These are phyloP conservation scores for Aphelenchoides fujianensis DNA, from an alignment of 1,140 invertebrate genomes.

Conservation along the genomic window DNA sequence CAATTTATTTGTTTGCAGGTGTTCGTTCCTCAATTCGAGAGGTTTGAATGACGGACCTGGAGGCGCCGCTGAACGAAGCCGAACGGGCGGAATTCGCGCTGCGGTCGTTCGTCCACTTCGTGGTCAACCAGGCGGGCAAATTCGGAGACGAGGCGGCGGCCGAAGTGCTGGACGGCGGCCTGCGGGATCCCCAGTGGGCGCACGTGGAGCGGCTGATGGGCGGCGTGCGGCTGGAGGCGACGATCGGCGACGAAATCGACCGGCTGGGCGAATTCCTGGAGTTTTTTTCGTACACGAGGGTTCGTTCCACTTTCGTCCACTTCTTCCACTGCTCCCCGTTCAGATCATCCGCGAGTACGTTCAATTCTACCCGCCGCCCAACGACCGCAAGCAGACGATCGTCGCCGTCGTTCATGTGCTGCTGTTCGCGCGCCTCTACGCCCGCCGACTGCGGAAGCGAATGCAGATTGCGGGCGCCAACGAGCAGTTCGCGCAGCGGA, in stretches of 20 bases:
- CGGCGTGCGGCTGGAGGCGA: not conserved
- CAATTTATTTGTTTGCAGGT: no score
- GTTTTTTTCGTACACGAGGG: not conserved
- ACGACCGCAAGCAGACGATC: not conserved
- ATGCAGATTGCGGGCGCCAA: not conserved
- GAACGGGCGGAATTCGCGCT: not conserved
- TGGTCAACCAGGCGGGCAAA: not conserved
- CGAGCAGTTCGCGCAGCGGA: not conserved
- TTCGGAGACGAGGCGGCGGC: not conserved
- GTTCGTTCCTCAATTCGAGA: no score
- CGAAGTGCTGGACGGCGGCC: not conserved
- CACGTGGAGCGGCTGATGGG: not conserved
- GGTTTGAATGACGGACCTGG: not conserved
- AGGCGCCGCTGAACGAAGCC: not conserved
- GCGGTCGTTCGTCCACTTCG: not conserved
- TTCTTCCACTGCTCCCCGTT: not conserved
- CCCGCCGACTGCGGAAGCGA: not conserved
- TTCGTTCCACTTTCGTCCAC: not conserved
- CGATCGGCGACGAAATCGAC: not conserved
- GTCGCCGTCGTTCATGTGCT: not conserved
- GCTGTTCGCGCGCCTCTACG: not conserved
- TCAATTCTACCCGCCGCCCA: not conserved
- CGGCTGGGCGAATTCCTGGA: not conserved
- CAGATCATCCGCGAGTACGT: constrained; percentile 9
- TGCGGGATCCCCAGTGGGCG: not conserved